phyloP scores from a whole-genome alignment of 64 coral and sea anemone species.

The Montipora sp. region DNA sequence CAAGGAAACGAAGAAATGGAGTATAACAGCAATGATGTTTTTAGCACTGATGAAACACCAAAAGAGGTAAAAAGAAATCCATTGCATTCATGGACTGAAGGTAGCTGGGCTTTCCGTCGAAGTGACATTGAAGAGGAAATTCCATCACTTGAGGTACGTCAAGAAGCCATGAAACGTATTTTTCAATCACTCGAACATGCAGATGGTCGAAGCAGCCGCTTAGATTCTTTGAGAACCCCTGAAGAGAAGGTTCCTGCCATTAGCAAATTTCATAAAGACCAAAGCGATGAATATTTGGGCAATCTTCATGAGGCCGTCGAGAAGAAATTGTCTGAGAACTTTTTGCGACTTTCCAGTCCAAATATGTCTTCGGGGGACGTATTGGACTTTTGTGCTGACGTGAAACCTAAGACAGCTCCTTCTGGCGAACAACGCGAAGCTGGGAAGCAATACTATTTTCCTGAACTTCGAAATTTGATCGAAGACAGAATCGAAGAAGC shows the following conservation, averaged over 20 bases:
- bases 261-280: not conserved
- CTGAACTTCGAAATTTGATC: conserved; percentile 43
- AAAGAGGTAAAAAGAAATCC: not conserved
- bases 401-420: conserved; percentile 8
- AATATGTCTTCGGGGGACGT: conserved; percentile 14
- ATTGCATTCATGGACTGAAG: conserved; percentile 27
- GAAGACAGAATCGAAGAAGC: conserved; percentile 48
- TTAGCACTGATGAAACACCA: not conserved
- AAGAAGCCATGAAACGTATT: conserved; percentile 39
- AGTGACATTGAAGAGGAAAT: conserved; percentile 9
- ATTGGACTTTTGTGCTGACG: not conserved
- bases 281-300: not conserved
- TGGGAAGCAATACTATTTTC: conserved; percentile 20
- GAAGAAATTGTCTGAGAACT: conserved; percentile 25
- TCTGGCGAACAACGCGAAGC: not conserved
- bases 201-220: conserved; percentile 18
- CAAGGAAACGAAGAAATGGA: not conserved
- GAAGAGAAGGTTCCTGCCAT: not conserved
- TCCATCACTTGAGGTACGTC: conserved; percentile 6
- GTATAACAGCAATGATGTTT: not conserved
- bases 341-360: conserved; percentile 10
- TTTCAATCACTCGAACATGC: conserved; percentile 5
- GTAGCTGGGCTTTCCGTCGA: conserved; percentile 15
- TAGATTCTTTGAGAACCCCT: conserved; percentile 11
- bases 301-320: conserved; percentile 29